Evolutionary conservation across 92 coral and sea anemone species (phyloP).

Genomic region (Meandrina meandrites): DNA sequence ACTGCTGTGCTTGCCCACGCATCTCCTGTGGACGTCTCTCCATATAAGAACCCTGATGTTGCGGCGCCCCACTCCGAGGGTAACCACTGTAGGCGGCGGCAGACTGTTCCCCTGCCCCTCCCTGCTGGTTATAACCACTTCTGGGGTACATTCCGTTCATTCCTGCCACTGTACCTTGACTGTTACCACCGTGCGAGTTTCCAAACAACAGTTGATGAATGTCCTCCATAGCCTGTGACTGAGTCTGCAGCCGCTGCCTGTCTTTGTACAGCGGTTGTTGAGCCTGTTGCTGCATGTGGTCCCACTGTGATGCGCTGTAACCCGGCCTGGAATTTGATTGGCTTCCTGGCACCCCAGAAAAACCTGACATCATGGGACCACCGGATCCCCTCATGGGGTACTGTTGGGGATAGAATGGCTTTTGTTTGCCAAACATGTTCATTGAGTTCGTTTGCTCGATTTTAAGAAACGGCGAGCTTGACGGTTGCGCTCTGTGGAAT

Average conservation of each 20-base stretch:
- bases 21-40: constrained; percentile 75
- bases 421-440: constrained; percentile 78
- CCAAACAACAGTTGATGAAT: constrained; percentile 90
- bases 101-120: constrained; percentile 60
- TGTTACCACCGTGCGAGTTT: constrained; percentile 59
- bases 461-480: constrained; percentile 81
- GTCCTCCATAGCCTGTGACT: constrained; percentile 79
- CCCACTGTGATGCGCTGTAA: constrained; percentile 76
- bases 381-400: constrained; percentile 48
- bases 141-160: constrained; percentile 77
- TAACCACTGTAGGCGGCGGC: constrained; percentile 69
- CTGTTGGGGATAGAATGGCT: constrained; percentile 72
- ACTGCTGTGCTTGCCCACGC: constrained; percentile 81
- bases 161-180: constrained; percentile 64
- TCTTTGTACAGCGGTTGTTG: constrained; percentile 82
- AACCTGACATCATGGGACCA: constrained; percentile 56
- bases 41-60: constrained; percentile 69
- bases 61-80: constrained; percentile 67
- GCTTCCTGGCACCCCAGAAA: constrained; percentile 63
- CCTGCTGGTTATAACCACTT: constrained; percentile 59
- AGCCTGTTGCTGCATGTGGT: constrained; percentile 66
- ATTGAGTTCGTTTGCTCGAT: constrained; percentile 61
- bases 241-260: constrained; percentile 71
- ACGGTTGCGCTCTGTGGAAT: constrained; percentile 91
- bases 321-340: constrained; percentile 70